phyloP scores from a whole-genome alignment of 2,113 vertebrate species.

The Thamnaconus septentrionalis region DNA sequence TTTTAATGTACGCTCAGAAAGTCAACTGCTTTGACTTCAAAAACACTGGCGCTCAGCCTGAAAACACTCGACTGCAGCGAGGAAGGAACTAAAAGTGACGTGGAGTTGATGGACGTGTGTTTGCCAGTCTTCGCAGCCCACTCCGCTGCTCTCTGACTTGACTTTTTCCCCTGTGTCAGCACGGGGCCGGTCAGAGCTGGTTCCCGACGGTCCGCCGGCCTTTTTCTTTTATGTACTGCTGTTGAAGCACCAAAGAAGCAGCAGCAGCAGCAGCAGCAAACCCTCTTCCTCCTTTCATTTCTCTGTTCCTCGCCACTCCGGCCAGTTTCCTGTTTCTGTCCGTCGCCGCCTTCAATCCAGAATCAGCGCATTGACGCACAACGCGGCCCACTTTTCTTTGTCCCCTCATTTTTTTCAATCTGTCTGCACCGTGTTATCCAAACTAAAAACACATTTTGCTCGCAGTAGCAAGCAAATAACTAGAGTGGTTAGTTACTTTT shows the following conservation, averaged over 20 bases:
- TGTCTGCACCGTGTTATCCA: slow-evolving; percentile 6
- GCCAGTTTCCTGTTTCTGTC: background rate
- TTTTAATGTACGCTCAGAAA: background rate
- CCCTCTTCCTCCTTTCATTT: slow-evolving; percentile 60
- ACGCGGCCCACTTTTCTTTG: background rate
- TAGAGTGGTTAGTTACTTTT: background rate
- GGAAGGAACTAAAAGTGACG: background rate
- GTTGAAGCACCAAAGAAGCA: too few relatives aligned
- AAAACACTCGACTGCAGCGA: background rate
- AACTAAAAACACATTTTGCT: background rate
- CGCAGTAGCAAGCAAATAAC: background rate
- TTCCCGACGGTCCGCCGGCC: slow-evolving; percentile 30
- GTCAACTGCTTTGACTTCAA: background rate
- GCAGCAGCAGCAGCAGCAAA: slow-evolving; percentile 29
- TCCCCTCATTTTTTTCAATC: background rate
- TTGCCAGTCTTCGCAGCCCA: slow-evolving; percentile 30
- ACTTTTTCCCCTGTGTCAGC: slow-evolving; percentile 27
- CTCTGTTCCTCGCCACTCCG: slow-evolving; percentile 37
- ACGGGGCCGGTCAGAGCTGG: slow-evolving; percentile 54
- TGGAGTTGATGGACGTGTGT: slow-evolving; percentile 29
- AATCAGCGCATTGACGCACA: slow-evolving; percentile 27
- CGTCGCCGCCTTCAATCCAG: background rate
- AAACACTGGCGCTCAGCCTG: too few relatives aligned
- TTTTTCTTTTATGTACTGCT: too few relatives aligned
- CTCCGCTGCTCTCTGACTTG: slow-evolving; percentile 39